A percentile compares a stretch with the other conserved stretches of the same genome.
Conservation (phyloP, 2,797 vertebrate genomes). For the Acanthurus leucopareius region DNA sequence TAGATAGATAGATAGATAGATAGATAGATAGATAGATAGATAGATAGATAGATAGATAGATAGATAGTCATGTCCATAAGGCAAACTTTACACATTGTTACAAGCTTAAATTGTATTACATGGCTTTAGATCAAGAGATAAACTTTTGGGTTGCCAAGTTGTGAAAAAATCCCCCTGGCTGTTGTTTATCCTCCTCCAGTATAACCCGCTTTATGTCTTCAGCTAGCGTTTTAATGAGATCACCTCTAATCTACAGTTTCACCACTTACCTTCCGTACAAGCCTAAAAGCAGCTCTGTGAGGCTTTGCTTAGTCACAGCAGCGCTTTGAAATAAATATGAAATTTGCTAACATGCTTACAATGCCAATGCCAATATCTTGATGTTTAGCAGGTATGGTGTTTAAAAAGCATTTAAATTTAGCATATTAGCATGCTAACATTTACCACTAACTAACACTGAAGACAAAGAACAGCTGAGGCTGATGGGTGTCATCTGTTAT, state of each 20-base stretch:
- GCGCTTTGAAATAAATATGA: too few species aligned
- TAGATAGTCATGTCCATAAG: too few species aligned
- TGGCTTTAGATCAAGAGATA: not conserved
- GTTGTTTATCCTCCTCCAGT: not conserved
- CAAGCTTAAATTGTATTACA: not conserved
- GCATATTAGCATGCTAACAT: not conserved
- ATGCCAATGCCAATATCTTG: not conserved
- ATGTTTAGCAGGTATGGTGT: not conserved
- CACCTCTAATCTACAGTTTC: not conserved
- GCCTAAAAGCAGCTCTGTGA: not conserved
- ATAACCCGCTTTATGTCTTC: not conserved
- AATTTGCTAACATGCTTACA: not conserved
- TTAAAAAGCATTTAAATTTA: not conserved
- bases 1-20: conserved; percentile 6
- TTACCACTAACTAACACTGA: not conserved
- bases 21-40: not conserved
- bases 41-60: conserved; percentile 6
- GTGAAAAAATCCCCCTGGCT: not conserved
- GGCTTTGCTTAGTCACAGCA: too few species aligned
- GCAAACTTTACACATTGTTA: not conserved
- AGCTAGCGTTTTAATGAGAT: not conserved
- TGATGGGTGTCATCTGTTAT: not conserved
- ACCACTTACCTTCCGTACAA: not conserved
- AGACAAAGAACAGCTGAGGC: not conserved
- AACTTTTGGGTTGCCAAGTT: not conserved